These are phyloP conservation scores for Chirona hameri DNA, from an alignment of 2,888 invertebrate species.

Conservation along the genomic window DNA sequence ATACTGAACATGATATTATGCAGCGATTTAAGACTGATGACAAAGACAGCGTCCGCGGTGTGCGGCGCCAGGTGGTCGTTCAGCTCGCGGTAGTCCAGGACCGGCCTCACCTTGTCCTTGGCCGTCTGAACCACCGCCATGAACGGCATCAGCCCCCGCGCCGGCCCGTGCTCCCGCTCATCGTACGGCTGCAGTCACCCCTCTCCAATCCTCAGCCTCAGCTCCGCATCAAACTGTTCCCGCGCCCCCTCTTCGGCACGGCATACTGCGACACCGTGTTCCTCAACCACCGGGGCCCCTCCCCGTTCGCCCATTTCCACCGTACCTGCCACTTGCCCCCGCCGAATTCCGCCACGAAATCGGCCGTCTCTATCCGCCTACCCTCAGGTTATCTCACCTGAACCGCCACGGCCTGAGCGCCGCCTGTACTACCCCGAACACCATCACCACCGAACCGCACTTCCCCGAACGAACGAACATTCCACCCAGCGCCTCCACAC, in stretches of 20 bases:
- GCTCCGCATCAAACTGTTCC: too few species aligned
- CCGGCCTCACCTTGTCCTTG: conserved; percentile 28
- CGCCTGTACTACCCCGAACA: too few species aligned
- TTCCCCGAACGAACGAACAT: background rate
- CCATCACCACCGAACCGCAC: too few species aligned
- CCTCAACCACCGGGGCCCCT: background rate
- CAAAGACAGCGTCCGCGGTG: background rate
- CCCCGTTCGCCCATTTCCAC: background rate
- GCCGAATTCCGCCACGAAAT: background rate
- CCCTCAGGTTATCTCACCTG: background rate
- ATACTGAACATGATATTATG: too few species aligned
- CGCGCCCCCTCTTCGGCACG: background rate
- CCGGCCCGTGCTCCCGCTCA: background rate
- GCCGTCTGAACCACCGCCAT: background rate
- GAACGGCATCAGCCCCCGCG: background rate
- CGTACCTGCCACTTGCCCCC: background rate
- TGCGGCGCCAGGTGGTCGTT: conserved; percentile 27
- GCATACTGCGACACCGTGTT: background rate
- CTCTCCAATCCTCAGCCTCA: background rate
- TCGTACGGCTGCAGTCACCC: background rate
- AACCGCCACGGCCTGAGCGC: too few species aligned
- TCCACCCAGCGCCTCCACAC: background rate
- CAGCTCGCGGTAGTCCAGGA: conserved; percentile 32
- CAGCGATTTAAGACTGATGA: too few species aligned
- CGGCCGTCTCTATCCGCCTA: background rate